Base-by-base conservation (phyloP, 2,888 invertebrate genomes). In the Lucinisca nassula region DNA sequence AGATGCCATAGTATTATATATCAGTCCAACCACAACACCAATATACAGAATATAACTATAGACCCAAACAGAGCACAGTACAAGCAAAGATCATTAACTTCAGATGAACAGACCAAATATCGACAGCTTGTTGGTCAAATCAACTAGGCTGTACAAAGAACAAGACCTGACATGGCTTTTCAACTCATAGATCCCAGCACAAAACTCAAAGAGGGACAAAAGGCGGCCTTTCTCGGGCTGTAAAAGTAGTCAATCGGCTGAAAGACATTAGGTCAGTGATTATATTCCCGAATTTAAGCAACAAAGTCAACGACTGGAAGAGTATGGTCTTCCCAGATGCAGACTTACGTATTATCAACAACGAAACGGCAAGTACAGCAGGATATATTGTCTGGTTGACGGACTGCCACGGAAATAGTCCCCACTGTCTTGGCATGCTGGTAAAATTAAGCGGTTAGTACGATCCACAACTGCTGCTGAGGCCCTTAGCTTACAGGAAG, bases 331-430 rank as follows among this genome's bases (percentile, higher is more conserved):
- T 86, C 58, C 73, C 82, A 67, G 91, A n/a, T n/a, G n/a, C n/a
- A n/a, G n/a, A n/a, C n/a, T n/a, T n/a, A n/a, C n/a, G n/a, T n/a
- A n/a, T n/a, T 58, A 32, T 91, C 0, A 79, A 82, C 77, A 82
- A 91, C 76, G 88, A 82, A 55, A 78, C 51, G 12, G 88, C 87
- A 24, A 90, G 88, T 74, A 83, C 79, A 32, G 84, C 74, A 75
- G 84, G 77, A 38, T 74, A n/a, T n/a, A n/a, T n/a, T n/a, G n/a
- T n/a, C n/a, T n/a, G n/a, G n/a, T n/a, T n/a, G n/a, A n/a, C n/a
- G n/a, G n/a, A n/a, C n/a, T n/a, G n/a, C n/a, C n/a, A n/a, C n/a
- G n/a, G n/a, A n/a, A n/a, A n/a, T 70, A 72, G 85, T 30, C 35
- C 88, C 21, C 84, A 75, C 55, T 78, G 89, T 38, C 67, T 85